These are phyloP conservation scores for Zosterops japonicus DNA, from an alignment of 2,113 vertebrate genomes.

Conservation along the genomic window DNA sequence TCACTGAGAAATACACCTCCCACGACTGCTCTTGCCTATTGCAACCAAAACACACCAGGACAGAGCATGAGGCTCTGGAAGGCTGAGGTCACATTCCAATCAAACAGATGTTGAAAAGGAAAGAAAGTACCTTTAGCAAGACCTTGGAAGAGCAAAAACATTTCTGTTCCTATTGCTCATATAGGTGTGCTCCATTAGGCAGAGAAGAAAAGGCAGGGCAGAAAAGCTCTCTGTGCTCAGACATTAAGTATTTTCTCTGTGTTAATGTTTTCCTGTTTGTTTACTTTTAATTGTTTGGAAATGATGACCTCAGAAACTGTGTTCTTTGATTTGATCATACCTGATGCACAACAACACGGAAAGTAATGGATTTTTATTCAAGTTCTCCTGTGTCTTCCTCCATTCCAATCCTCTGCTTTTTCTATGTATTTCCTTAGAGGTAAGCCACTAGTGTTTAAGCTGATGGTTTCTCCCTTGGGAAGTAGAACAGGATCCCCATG, in stretches of 20 bases:
- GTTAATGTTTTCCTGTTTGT: neutral
- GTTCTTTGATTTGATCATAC: neutral
- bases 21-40: neutral
- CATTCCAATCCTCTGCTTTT: neutral
- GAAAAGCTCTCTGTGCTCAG: neutral
- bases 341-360: neutral
- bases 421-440: neutral
- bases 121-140: neutral
- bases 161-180: neutral
- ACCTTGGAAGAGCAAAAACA: neutral
- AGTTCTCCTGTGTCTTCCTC: neutral
- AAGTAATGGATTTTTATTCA: neutral
- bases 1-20: conserved; percentile 61
- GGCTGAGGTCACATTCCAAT: conserved; percentile 54
- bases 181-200: neutral
- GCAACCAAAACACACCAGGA: conserved; percentile 46
- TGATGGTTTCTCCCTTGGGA: neutral
- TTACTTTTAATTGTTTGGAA: neutral
- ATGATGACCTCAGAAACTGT: neutral
- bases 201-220: neutral
- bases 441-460: neutral
- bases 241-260: neutral
- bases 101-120: conserved; percentile 20
- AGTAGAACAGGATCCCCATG: neutral
- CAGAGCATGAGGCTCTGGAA: neutral